A percentile compares a stretch with the other conserved stretches of the same genome.
Evolutionary conservation across 1,140 invertebrate species (phyloP).

Genomic region (Cotesia chilonis): DNA sequence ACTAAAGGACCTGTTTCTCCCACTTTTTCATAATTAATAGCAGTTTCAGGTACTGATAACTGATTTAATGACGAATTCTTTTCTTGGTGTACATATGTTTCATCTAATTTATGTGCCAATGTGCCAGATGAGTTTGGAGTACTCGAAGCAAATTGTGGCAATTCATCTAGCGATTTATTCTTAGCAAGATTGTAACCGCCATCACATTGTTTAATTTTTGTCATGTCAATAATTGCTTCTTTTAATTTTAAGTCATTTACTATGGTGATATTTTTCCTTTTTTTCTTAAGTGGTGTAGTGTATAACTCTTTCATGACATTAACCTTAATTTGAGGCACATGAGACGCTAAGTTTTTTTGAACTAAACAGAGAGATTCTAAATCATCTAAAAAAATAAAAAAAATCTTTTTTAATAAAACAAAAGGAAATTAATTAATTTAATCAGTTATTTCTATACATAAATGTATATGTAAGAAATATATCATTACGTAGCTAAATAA

Average conservation of each 20-base stretch:
- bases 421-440: neutral
- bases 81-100: no score
- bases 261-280: neutral
- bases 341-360: neutral
- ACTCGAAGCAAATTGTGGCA: neutral
- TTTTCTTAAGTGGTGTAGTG: neutral
- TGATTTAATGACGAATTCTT: no score
- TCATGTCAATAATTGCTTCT: no score
- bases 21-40: no score
- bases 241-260: neutral
- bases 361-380: neutral
- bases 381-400: neutral
- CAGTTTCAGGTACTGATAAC: no score
- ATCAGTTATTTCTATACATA: no score
- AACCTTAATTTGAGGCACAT: neutral
- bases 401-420: neutral
- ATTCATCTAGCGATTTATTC: neutral
- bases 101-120: no score
- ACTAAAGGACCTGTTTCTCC: no score
- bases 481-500: no score
- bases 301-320: neutral
- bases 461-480: no score
- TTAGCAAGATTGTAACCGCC: neutral
- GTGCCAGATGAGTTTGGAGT: neutral
- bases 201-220: neutral